Conservation (phyloP, 1,140 invertebrate genomes). For the Drosophila biarmipes region DNA sequence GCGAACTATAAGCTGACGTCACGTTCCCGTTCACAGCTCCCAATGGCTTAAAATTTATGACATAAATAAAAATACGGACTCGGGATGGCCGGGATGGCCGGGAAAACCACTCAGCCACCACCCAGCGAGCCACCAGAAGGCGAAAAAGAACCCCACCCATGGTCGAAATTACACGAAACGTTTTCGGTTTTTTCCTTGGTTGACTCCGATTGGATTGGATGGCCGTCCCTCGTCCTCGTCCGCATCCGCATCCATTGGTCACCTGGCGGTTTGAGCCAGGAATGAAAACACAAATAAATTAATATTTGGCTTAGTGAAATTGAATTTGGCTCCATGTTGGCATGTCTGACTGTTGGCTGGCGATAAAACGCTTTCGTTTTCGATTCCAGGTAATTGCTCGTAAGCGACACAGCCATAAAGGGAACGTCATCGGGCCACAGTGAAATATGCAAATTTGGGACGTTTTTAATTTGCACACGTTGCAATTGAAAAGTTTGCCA, state of each 20-base stretch:
- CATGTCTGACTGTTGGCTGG: slow-evolving; percentile 67
- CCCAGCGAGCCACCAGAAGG: not conserved
- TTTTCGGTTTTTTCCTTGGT: slow-evolving; percentile 50
- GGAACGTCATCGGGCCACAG: slow-evolving; percentile 21
- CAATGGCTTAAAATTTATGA: slow-evolving; percentile 83
- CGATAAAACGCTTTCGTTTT: slow-evolving; percentile 81
- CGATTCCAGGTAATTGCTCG: slow-evolving; percentile 73
- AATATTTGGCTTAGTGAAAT: slow-evolving; percentile 83
- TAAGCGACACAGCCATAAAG: slow-evolving; percentile 78
- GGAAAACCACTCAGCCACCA: slow-evolving; percentile 18
- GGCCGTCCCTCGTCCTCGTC: slow-evolving; percentile 37
- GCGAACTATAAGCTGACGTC: slow-evolving; percentile 64
- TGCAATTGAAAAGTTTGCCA: slow-evolving; percentile 27
- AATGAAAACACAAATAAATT: slow-evolving; percentile 83
- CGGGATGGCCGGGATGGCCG: slow-evolving; percentile 38
- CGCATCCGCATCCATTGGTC: slow-evolving; percentile 47
- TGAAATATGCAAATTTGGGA: slow-evolving; percentile 22
- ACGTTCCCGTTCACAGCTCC: slow-evolving; percentile 73
- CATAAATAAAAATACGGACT: slow-evolving; percentile 77
- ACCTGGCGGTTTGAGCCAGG: slow-evolving; percentile 66
- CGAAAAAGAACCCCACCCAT: slow-evolving; percentile 16
- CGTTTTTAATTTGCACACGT: slow-evolving; percentile 17
- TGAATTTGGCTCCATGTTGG: slow-evolving; percentile 75
- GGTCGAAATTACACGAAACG: slow-evolving; percentile 51
- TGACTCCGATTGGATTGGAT: slow-evolving; percentile 65